Percentiles rank a stretch among this genome's conserved stretches.
Conservation (phyloP, 1,140 invertebrate genomes). For the Bombus pascuorum region DNA sequence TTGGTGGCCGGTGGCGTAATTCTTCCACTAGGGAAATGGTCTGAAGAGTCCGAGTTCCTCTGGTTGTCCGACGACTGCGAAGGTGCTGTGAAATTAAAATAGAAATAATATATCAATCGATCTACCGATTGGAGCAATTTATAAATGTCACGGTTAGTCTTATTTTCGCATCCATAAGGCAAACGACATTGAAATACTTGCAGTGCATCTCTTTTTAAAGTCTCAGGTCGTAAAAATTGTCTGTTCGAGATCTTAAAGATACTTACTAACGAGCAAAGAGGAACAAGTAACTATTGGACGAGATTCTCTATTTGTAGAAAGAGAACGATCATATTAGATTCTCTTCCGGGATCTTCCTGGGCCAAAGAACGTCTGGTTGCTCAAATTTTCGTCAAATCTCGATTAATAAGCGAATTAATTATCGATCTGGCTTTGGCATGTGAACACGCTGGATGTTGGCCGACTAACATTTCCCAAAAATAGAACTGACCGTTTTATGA, state of each 20-base stretch:
- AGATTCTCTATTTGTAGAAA: neutral
- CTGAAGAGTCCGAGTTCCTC: constrained; percentile 75
- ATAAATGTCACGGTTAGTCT: neutral
- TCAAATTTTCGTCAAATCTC: neutral
- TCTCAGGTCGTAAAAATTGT: neutral
- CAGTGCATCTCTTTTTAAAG: neutral
- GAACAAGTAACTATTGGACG: neutral
- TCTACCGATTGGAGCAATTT: neutral
- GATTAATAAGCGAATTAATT: constrained; percentile 55
- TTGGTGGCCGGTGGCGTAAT: constrained; percentile 92
- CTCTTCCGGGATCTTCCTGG: neutral
- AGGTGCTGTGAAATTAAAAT: constrained; percentile 67
- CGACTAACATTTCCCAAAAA: constrained; percentile 74
- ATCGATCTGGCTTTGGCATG: constrained; percentile 54
- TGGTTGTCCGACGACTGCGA: constrained; percentile 79
- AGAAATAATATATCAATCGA: neutral
- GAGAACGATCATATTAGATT: neutral
- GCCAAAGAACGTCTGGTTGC: neutral
- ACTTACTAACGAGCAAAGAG: neutral
- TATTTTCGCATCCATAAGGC: neutral
- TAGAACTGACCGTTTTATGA: constrained; percentile 74
- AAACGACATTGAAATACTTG: constrained; percentile 2
- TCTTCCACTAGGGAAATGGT: constrained; percentile 88
- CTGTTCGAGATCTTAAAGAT: neutral
- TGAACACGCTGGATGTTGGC: constrained; percentile 68